Base-by-base conservation (phyloP, 2,888 invertebrate genomes). In the Leptopilina myrica region DNA sequence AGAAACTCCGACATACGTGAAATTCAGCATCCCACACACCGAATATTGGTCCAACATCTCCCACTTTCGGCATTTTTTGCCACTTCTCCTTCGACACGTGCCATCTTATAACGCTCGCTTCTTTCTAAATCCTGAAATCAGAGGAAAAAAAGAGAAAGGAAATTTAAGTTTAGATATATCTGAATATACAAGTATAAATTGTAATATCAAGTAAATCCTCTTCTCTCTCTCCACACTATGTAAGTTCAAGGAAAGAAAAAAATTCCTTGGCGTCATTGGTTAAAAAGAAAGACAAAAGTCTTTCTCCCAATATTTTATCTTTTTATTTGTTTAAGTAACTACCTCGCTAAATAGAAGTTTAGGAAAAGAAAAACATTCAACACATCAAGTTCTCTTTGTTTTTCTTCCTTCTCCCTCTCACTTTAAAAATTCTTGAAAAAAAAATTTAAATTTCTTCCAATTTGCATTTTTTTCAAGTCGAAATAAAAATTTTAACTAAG, bases 61-160 rank as follows among this genome's bases (percentile, higher is more conserved):
- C 73, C 56, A 56, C 73, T 15, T 43, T 43, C 33, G 2, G 6
- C 49, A 12, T 12, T 49, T 73, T 56, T 73, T 73, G 53, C 53
- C 73, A 73, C 73, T 73, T 73, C 73, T 33, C n/a, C 9, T 56
- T 14, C 73, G 73, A 56, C 73, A 56, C 73, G 73, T 73, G 73
- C 73, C 73, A n/a, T n/a, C 33, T 73, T 73, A 46, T 46, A 49
- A 49, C 49, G 12, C 33, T 33, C 73, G 26, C n/a, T 56, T 26
- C 33, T 49, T 40, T n/a, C 40, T n/a, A 40, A 73, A 49, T 53
- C 69, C 26, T 7, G 69, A 53, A 73, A 56, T 73, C 56, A 53
- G 53, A 53, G 33, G 56, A 73, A 33, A 73, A 73, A 33, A 73
- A 73, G 33, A n/a, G n/a, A 33, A 56, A 56, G 26, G 69, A 6